Evolutionary conservation across 1,140 invertebrate species (phyloP).

Genomic region (Stegodyphus dumicola): DNA sequence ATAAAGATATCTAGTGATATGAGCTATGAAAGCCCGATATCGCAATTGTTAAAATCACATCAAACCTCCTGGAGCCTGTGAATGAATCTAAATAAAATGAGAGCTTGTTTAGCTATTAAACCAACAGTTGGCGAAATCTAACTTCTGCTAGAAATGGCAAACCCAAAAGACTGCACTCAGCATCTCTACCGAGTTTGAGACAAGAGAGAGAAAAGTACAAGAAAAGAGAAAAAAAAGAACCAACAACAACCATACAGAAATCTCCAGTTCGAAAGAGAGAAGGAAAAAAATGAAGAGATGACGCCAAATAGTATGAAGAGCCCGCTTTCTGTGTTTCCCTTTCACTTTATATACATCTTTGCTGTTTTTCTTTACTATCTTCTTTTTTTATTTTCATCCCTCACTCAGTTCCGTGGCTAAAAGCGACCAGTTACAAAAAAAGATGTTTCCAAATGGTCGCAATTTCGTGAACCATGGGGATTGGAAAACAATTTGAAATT

Average conservation of each 20-base stretch:
- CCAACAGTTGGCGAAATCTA: conserved; percentile 13
- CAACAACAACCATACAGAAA: conserved; percentile 51
- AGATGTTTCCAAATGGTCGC: conserved; percentile 61
- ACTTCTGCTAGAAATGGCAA: not conserved
- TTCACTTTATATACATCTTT: conserved; percentile 18
- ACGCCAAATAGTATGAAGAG: conserved; percentile 43
- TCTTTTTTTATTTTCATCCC: conserved; percentile 7
- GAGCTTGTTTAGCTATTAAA: conserved; percentile 17
- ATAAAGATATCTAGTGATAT: too few relatives aligned
- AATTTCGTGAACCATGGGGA: conserved; percentile 62
- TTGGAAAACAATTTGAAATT: conserved; percentile 63
- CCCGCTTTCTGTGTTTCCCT: conserved; percentile 4
- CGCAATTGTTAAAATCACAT: too few relatives aligned
- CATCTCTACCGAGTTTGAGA: conserved; percentile 8
- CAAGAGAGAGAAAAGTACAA: conserved; percentile 15
- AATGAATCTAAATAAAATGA: too few relatives aligned
- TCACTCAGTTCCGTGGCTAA: conserved; percentile 43
- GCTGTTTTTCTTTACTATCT: conserved; percentile 9
- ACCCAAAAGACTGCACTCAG: conserved; percentile 44
- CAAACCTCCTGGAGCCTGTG: too few relatives aligned
- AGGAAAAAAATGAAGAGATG: not conserved
- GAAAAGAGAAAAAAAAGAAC: conserved; percentile 19
- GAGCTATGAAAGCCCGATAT: too few relatives aligned
- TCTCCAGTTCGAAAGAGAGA: conserved; percentile 15
- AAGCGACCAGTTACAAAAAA: conserved; percentile 60